Evolutionary conservation across 2,888 invertebrate genomes (phyloP), one percentile per base, ranked within the genome.

Genomic region (Poecilobothrus nobilitatus): DNA sequence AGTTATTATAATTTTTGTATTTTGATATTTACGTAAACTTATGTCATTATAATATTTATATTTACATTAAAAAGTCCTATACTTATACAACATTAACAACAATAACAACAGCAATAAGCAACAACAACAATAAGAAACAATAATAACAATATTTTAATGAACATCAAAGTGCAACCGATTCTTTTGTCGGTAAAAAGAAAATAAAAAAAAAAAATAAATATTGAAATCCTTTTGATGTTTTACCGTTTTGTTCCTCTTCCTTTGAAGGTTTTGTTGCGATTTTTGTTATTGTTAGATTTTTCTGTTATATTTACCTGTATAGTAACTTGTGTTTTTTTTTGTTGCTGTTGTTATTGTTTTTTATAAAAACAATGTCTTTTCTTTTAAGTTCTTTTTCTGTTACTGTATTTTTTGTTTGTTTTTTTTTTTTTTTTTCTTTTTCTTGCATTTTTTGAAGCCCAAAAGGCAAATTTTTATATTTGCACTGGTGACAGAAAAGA

Each of bases 211-310:
- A 44, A 44, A 44, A 44, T 12, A 44, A n/a, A 18, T 12, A 53
- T 6, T 27, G 27, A 53, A 53, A 12, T 53, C 53, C 53, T 53
- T 53, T 53, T 53, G 53, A 53, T 53, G 53, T 53, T 53, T 53
- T n/a, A 53, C 53, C 53, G 53, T 53, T 53, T 53, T 53, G 53
- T 53, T 53, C 53, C 53, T 53, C 53, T 53, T 53, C 53, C 53
- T 53, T 53, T 53, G 53, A 53, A 12, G 53, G 7, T 53, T n/a
- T 18, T 37, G n/a, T n/a, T n/a, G n/a, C n/a, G n/a, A n/a, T n/a
- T 37, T 8, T 37, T 37, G 37, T 37, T 37, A 7, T 37, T 37
- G 37, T 37, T 10, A 12, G 37, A 37, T 53, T 53, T 53, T 53
- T 53, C 53, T 53, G 53, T 53, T 18, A 18, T 53, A 12, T 18